Percentiles rank a stretch among this genome's conserved stretches.
phyloP scores from a whole-genome alignment of 2,113 vertebrate genomes.

The Castor canadensis region DNA sequence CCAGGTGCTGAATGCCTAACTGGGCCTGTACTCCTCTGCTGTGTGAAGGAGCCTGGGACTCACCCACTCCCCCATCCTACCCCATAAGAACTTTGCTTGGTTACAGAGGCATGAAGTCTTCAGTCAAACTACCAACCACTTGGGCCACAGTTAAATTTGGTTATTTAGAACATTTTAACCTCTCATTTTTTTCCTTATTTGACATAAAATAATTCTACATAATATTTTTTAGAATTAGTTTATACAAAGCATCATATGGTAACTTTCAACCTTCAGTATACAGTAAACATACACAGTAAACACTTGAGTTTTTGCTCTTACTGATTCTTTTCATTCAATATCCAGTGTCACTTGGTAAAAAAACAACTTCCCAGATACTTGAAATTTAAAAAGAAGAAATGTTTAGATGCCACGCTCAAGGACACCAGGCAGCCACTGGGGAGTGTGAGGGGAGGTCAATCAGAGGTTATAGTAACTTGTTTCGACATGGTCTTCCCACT shows the following conservation, averaged over 20 bases:
- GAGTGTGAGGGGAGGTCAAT: not conserved
- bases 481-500: not conserved
- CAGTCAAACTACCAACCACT: not conserved
- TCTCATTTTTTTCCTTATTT: not conserved
- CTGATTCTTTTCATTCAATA: not conserved
- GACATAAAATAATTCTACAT: constrained; percentile 9
- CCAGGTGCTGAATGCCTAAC: not conserved
- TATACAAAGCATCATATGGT: not conserved
- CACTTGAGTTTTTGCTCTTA: not conserved
- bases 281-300: not conserved
- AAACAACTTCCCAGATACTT: constrained; percentile 6
- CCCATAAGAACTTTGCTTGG: not conserved
- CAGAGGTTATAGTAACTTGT: not conserved
- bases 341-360: not conserved
- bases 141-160: not conserved
- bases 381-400: not conserved
- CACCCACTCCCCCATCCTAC: fast-evolving
- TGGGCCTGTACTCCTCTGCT: not conserved
- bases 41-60: not conserved
- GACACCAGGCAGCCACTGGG: not conserved
- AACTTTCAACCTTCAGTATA: not conserved
- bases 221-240: not conserved
- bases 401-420: not conserved
- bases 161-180: not conserved
- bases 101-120: not conserved